Evolutionary conservation across 2,888 invertebrate genomes (phyloP), one percentile per base, ranked within the genome.

Genomic region (Calliopum simillimum): DNA sequence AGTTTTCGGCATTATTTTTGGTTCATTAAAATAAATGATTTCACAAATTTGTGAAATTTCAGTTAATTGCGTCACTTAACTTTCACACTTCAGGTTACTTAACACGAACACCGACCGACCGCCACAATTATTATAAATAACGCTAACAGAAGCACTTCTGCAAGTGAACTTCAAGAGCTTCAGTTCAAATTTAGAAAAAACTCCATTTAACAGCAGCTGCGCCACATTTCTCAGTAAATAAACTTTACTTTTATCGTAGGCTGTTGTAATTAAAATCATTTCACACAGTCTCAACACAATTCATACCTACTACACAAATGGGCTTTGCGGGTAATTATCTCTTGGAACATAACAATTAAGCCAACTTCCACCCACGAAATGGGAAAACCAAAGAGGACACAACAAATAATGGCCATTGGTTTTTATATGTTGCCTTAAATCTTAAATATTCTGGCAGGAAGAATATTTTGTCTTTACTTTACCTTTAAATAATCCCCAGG

Each of bases 261-360:
- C 65, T 12, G 43, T 61, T 73, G 77, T 79, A 81, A 83, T 83
- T 81, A 82, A 81, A 81, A 81, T 80, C 83, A 79, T 82, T 80
- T 80, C 77, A 75, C 79, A 79, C 76, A 75, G 74, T 73, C 71
- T 74, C 8, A 33, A 33, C 33, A 33, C 33, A 33, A 33, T 33
- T 33, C 33, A 8, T 33, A 33, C 33, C 33, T n/a, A 33, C 4
- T 5, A 33, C 33, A 33, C 5, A 33, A 33, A 33, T 8, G 23
- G 23, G 73, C 76, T 73, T 51, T 46, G 62, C 41, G 68, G 78
- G 79, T 80, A 81, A 83, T 81, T 83, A 81, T 81, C 81, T 79
- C 72, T 74, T 72, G 76, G 81, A 81, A 79, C 81, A 81, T 83
- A 83, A 81, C 83, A 79, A 81, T 82, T 83, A 81, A 80, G 81